Percentiles rank a stretch among this genome's conserved stretches.
These are phyloP conservation scores for Marmota flaviventris DNA, from an alignment of 2,113 vertebrate genomes.

Conservation along the genomic window DNA sequence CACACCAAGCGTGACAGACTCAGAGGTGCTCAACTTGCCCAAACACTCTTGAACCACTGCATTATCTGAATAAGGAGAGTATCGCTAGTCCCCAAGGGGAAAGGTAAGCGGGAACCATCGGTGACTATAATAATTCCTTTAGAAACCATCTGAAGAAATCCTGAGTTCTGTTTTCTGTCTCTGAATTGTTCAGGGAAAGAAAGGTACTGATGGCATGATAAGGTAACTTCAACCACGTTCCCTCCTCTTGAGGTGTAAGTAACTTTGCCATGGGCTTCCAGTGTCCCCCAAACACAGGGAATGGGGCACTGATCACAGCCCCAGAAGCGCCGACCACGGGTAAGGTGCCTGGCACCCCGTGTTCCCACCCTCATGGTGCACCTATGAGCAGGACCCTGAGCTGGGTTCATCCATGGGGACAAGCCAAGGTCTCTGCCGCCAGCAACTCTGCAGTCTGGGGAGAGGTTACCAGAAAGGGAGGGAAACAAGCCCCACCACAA, in stretches of 20 bases:
- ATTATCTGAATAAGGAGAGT: background rate
- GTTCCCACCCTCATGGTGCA: accelerated
- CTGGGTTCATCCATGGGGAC: accelerated
- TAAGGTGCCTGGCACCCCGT: accelerated
- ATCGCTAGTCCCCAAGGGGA: background rate
- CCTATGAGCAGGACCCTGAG: background rate
- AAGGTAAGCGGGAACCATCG: background rate
- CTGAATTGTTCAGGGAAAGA: background rate
- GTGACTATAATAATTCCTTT: background rate
- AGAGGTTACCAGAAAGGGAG: background rate
- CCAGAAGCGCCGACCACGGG: background rate
- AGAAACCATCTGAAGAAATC: background rate
- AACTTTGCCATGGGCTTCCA: background rate
- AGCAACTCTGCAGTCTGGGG: background rate
- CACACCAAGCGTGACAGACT: accelerated
- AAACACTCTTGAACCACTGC: background rate
- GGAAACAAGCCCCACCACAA: accelerated
- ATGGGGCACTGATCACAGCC: background rate
- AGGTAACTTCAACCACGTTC: background rate
- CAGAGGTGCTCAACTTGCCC: accelerated
- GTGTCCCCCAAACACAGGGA: accelerated
- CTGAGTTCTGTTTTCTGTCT: background rate
- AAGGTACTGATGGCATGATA: accelerated
- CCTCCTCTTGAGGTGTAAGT: accelerated
- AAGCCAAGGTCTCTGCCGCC: background rate